phyloP scores from a whole-genome alignment of 2,888 invertebrate species.

The Tetragonula carbonaria region DNA sequence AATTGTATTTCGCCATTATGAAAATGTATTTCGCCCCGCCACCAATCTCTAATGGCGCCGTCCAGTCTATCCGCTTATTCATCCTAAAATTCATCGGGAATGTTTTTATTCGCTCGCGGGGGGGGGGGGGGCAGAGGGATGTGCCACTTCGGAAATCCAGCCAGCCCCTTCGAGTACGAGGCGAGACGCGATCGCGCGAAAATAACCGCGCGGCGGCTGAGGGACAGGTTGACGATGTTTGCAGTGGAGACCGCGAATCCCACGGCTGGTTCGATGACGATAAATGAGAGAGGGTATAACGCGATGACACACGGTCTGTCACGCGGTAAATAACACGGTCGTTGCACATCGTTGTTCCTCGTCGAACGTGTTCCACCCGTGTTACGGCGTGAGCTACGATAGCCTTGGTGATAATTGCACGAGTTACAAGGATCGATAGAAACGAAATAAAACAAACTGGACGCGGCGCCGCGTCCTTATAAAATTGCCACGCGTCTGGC shows the following conservation, averaged over 20 bases:
- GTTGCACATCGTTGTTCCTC: slow-evolving; percentile 53
- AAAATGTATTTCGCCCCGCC: slow-evolving; percentile 38
- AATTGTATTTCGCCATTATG: slow-evolving; percentile 16
- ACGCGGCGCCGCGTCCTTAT: too few species aligned
- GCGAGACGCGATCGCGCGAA: neutral
- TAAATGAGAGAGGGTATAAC: slow-evolving; percentile 31
- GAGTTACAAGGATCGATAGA: slow-evolving; percentile 53
- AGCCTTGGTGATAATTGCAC: slow-evolving; percentile 58
- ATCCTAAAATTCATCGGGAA: slow-evolving; percentile 13
- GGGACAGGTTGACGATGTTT: neutral
- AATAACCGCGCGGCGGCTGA: neutral
- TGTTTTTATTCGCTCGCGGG: neutral
- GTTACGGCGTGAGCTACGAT: slow-evolving; percentile 51
- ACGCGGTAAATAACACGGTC: slow-evolving; percentile 53
- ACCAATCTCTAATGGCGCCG: slow-evolving; percentile 40
- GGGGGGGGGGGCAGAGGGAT: too few species aligned
- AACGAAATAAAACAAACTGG: neutral
- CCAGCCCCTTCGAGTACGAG: too few species aligned
- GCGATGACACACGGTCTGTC: slow-evolving; percentile 27
- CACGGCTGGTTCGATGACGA: slow-evolving; percentile 39
- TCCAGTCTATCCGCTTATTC: slow-evolving; percentile 14
- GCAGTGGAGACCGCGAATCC: neutral
- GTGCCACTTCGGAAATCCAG: neutral
- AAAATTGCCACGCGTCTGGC: neutral
- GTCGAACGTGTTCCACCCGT: slow-evolving; percentile 53